phyloP scores from a whole-genome alignment of 2,888 invertebrate genomes.

The Endomychus coccineus region DNA sequence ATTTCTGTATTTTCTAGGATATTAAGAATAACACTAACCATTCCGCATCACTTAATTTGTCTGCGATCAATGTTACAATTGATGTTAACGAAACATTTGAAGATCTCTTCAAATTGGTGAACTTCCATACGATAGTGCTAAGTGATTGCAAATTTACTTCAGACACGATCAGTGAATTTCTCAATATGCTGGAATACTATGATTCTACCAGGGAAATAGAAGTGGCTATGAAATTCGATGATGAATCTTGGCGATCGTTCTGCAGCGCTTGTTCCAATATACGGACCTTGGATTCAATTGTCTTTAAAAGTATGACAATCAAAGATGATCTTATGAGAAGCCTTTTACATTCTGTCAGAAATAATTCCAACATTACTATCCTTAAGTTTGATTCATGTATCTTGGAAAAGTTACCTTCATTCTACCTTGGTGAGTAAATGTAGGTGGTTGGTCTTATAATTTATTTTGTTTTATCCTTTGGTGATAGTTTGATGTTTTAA shows the following conservation, averaged over 20 bases:
- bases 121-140: conserved; percentile 34
- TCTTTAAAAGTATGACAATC: conserved; percentile 34
- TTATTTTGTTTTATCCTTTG: not conserved
- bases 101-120: conserved; percentile 36
- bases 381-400: conserved; percentile 37
- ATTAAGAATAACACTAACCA: conserved; percentile 37
- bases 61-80: conserved; percentile 32
- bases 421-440: conserved; percentile 33
- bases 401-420: conserved; percentile 33
- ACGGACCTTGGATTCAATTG: conserved; percentile 30
- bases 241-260: conserved; percentile 36
- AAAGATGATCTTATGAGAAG: conserved; percentile 33
- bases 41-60: conserved; percentile 35
- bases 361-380: conserved; percentile 31
- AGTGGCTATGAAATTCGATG: conserved; percentile 33
- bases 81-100: conserved; percentile 40
- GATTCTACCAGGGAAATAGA: conserved; percentile 35
- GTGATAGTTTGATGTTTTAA: not conserved
- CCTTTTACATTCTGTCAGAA: conserved; percentile 31
- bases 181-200: conserved; percentile 39
- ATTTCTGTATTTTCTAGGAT: too few relatives aligned
- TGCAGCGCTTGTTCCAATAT: conserved; percentile 33
- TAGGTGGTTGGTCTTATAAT: conserved; percentile 5
- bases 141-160: conserved; percentile 35
- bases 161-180: conserved; percentile 35